Conservation (phyloP, 2,888 invertebrate species). For the Sussaba pulchella region DNA sequence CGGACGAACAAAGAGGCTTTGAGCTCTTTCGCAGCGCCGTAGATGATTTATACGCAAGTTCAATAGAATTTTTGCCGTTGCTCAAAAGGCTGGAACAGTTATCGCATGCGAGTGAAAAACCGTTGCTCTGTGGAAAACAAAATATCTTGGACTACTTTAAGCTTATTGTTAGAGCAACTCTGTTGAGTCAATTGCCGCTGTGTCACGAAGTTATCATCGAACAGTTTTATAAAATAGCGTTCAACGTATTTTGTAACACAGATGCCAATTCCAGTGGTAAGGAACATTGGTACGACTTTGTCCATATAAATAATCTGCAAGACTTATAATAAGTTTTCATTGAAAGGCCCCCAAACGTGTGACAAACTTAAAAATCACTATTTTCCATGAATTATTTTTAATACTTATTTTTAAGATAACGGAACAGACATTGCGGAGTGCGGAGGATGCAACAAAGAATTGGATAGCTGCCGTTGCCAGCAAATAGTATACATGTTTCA, state of each 20-base stretch:
- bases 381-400: constrained; percentile 14
- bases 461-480: constrained; percentile 87
- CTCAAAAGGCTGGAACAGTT: constrained; percentile 86
- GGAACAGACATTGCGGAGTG: constrained; percentile 87
- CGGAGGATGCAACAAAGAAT: constrained; percentile 89
- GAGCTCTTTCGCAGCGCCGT: constrained; percentile 89
- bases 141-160: constrained; percentile 87
- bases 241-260: constrained; percentile 88
- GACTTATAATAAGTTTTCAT: no score
- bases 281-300: background rate
- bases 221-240: constrained; percentile 91
- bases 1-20: constrained; percentile 87
- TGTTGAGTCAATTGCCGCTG: constrained; percentile 90
- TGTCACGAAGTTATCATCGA: constrained; percentile 89
- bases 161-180: constrained; percentile 87
- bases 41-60: constrained; percentile 87
- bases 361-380: constrained; percentile 14
- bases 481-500: constrained; percentile 90
- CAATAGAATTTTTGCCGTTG: constrained; percentile 86
- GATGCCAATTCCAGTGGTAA: constrained; percentile 75
- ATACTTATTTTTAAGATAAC: constrained; percentile 79
- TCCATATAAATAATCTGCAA: no score
- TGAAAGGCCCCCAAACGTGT: no score
- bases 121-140: constrained; percentile 85
- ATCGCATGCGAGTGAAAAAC: constrained; percentile 63